phyloP scores from a whole-genome alignment of 2,113 vertebrate species.

The Forbesichthys agassizii region DNA sequence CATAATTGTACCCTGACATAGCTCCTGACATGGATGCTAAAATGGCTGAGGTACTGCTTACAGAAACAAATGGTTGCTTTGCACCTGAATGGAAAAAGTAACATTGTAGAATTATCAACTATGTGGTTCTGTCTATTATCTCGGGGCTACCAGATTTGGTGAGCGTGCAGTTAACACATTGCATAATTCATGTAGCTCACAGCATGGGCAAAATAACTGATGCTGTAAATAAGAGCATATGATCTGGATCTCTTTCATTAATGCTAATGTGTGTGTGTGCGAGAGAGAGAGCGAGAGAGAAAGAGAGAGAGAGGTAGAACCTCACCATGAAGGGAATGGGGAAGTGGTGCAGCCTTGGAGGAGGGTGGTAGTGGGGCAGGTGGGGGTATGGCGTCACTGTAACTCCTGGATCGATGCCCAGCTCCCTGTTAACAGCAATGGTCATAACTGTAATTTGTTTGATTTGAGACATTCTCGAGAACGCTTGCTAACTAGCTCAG shows the following conservation, averaged over 20 bases:
- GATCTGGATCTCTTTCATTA: conserved; percentile 49
- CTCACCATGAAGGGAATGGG: conserved; percentile 96
- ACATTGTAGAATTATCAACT: neutral
- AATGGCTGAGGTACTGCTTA: neutral
- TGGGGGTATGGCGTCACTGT: conserved; percentile 94
- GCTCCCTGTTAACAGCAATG: conserved; percentile 82
- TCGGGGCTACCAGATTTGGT: conserved; percentile 46
- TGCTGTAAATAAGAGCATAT: conserved; percentile 53
- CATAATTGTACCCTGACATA: neutral
- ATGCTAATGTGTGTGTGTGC: conserved; percentile 60
- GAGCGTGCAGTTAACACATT: conserved; percentile 60
- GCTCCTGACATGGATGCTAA: neutral
- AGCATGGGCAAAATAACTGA: conserved; percentile 67
- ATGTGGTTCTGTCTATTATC: conserved; percentile 14
- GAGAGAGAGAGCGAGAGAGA: conserved; percentile 9
- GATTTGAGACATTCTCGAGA: no score
- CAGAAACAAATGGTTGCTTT: neutral
- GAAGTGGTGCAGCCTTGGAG: conserved; percentile 95
- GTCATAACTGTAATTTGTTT: neutral
- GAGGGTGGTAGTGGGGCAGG: conserved; percentile 93
- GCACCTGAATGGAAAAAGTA: neutral
- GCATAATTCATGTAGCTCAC: conserved; percentile 70
- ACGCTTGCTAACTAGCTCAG: no score
- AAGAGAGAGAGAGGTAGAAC: neutral
- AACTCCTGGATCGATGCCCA: conserved; percentile 95